Conservation (phyloP, 2,113 vertebrate genomes). For the Alaudala cheleensis region DNA sequence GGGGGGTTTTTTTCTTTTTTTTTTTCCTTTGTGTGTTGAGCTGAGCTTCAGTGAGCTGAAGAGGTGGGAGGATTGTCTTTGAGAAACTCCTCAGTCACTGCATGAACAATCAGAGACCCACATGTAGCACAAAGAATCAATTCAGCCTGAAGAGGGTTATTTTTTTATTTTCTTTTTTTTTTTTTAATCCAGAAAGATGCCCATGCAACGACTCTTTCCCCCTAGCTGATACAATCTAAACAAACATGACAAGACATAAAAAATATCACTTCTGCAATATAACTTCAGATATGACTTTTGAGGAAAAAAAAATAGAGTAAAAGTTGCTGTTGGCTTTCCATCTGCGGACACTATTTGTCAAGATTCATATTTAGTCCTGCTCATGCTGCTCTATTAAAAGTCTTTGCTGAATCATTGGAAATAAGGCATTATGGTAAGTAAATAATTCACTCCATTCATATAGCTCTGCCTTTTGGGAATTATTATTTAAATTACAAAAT, state of each 20-base stretch:
- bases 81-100: background rate
- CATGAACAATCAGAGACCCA: background rate
- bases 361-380: background rate
- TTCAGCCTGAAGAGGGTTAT: background rate
- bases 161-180: background rate
- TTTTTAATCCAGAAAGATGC: background rate
- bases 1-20: background rate
- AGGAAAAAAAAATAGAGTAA: background rate
- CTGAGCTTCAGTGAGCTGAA: background rate
- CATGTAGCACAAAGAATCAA: background rate
- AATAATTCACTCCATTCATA: background rate
- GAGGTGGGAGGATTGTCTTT: background rate
- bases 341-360: background rate
- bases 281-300: background rate
- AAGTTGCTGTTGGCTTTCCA: background rate
- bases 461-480: background rate
- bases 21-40: background rate
- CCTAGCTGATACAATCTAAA: background rate
- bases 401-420: background rate
- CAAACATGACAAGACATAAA: background rate
- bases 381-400: background rate
- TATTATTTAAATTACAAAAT: background rate
- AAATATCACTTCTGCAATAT: background rate
- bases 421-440: background rate
- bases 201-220: background rate